Conservation (phyloP, 2,113 vertebrate genomes). For the Polypterus bichir region DNA sequence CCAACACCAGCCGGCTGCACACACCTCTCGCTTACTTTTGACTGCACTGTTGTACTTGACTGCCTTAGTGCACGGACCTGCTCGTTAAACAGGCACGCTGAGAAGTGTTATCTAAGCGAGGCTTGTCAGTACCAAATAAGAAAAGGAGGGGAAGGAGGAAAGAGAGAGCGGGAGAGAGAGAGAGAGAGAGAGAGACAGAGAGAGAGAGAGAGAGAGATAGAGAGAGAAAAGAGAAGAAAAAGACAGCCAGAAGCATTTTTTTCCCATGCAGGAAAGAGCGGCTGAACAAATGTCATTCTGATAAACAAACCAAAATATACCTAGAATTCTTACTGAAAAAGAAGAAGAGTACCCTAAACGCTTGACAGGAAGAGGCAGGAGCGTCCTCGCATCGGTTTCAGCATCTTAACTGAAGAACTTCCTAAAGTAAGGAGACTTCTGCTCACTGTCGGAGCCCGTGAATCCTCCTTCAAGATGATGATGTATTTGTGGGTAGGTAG, state of each 20-base stretch:
- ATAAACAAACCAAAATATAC: constrained; percentile 54
- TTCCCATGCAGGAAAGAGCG: constrained; percentile 44
- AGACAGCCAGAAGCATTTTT: constrained; percentile 52
- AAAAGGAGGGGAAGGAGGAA: constrained; percentile 30
- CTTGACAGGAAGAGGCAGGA: constrained; percentile 56
- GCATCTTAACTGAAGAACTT: constrained; percentile 63
- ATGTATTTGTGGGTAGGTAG: constrained; percentile 91
- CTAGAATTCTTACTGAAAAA: constrained; percentile 37
- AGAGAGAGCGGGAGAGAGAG: constrained; percentile 13
- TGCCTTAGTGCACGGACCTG: constrained; percentile 55
- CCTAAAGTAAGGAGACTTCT: constrained; percentile 63
- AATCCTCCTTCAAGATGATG: constrained; percentile 72
- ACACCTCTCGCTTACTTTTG: constrained; percentile 20
- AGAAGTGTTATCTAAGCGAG: constrained; percentile 68
- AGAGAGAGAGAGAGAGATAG: not conserved
- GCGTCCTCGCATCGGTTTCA: constrained; percentile 54
- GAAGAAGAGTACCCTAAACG: constrained; percentile 53
- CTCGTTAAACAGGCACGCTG: constrained; percentile 64
- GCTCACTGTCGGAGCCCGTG: constrained; percentile 57
- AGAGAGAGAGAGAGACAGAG: constrained; percentile 7
- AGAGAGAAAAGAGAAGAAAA: constrained; percentile 28
- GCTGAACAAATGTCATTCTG: constrained; percentile 56
- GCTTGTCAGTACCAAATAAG: constrained; percentile 37
- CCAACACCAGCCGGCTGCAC: constrained; percentile 3
- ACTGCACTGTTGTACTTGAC: constrained; percentile 42